A percentile compares a stretch with the other conserved stretches of the same genome.
Conservation (phyloP, 2,888 invertebrate species). For the Dryadula phaetusa region DNA sequence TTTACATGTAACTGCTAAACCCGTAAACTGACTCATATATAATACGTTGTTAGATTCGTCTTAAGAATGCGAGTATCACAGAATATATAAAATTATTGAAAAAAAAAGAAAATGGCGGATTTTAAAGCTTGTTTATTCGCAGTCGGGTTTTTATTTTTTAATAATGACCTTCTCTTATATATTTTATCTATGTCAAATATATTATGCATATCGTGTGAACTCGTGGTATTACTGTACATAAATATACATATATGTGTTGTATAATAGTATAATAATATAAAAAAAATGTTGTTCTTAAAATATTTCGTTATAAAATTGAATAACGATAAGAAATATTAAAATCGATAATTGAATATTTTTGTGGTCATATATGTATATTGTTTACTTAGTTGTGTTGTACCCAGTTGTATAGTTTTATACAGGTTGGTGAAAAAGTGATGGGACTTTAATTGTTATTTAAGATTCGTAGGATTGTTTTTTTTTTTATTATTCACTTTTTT, state of each 20-base stretch:
- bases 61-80: no score
- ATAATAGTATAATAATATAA: neutral
- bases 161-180: no score
- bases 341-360: constrained; percentile 48
- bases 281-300: constrained; percentile 5
- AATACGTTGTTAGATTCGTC: no score
- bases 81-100: no score
- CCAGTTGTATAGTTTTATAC: constrained; percentile 40
- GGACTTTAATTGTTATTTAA: neutral
- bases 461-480: neutral
- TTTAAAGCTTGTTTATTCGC: no score
- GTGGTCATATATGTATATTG: constrained; percentile 66
- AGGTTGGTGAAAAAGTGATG: neutral
- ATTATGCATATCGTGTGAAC: neutral
- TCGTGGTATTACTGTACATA: neutral
- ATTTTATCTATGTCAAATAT: no score
- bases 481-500: neutral
- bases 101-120: no score
- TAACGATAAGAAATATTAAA: constrained; percentile 11
- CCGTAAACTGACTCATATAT: no score
- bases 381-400: constrained; percentile 61
- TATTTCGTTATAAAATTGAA: constrained; percentile 13
- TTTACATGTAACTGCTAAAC: no score
- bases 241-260: neutral
- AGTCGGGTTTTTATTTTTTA: no score